Evolutionary conservation across 2,113 vertebrate genomes (phyloP).

Genomic region (Pardalotus punctatus): DNA sequence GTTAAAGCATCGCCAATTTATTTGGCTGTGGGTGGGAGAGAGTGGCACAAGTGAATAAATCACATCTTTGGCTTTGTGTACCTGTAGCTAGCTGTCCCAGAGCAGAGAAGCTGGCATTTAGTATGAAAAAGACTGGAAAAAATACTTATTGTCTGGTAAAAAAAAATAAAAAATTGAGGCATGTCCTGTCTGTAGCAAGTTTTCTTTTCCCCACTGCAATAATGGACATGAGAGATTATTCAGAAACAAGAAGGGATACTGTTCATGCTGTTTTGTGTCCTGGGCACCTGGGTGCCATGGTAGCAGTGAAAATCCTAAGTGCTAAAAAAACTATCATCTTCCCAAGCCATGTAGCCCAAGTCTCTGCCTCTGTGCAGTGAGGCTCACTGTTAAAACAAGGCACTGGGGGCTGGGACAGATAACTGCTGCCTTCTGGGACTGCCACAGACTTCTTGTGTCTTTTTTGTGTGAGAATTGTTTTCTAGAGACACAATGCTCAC

Average conservation of each 20-base stretch:
- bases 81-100: not conserved
- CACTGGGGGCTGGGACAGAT: not conserved
- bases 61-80: not conserved
- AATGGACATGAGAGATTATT: constrained; percentile 8
- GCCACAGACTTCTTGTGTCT: not conserved
- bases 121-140: not conserved
- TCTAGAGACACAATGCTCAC: not conserved
- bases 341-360: not conserved
- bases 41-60: not conserved
- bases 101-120: not conserved
- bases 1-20: not conserved
- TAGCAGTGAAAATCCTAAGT: not conserved
- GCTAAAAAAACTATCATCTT: not conserved
- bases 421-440: not conserved
- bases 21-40: not conserved
- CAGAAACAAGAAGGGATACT: constrained; percentile 12
- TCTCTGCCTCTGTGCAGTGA: not conserved
- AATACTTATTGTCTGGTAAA: not conserved
- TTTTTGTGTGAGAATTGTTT: not conserved
- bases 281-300: not conserved
- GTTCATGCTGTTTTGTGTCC: not conserved
- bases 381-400: not conserved
- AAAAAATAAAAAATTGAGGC: not conserved
- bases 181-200: not conserved
- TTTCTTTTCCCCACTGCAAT: not conserved